Evolutionary conservation across 2,113 vertebrate species (phyloP), one percentile per base, ranked within the genome.

Genomic region (Mirounga angustirostris): DNA sequence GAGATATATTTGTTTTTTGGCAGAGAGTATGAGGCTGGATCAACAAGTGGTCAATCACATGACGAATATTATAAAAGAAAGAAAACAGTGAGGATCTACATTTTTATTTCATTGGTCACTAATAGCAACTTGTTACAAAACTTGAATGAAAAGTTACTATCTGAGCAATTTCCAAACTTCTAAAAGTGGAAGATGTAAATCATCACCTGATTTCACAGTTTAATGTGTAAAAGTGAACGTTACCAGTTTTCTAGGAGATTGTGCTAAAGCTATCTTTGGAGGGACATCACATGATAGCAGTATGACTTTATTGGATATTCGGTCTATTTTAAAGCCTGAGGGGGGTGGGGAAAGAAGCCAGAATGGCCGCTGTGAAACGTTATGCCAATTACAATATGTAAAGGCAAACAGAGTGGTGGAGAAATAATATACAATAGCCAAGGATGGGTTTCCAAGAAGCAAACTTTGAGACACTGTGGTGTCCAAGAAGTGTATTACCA

Each of bases 131-230:
- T 85, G 46, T n/a, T 61, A 92, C 21, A 61, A 81, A 96, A 88
- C 7, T 16, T 65, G 18, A 69, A 36, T 58, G 56, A 56, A 73
- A 92, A 81, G 26, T 92, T 82, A 83, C 76, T 73, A 73, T 19
- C 65, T 59, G 88, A 89, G 59, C 71, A 94, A 73, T 89, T 81
- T n/a, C 46, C 14, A 89, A 82, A 40, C 19, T 86, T 97, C 86
- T 93, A 95, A 93, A 97, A 93, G 54, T 52, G 14, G 80, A 94
- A 92, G 54, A 65, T 40, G 19, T 63, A 95, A 93, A 71, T 58
- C 28, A 46, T 67, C 71, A 82, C 58, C 52, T 89, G 46, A 95
- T 74, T 96, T 95, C 90, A 92, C 56, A 83, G 94, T 90, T 73
- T 33, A 85, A 58, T 69, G 58, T 96, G 26, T 63, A 97, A 90